These are phyloP conservation scores for Diplodus puntazzo DNA, from an alignment of 2,797 vertebrate species.

Conservation along the genomic window DNA sequence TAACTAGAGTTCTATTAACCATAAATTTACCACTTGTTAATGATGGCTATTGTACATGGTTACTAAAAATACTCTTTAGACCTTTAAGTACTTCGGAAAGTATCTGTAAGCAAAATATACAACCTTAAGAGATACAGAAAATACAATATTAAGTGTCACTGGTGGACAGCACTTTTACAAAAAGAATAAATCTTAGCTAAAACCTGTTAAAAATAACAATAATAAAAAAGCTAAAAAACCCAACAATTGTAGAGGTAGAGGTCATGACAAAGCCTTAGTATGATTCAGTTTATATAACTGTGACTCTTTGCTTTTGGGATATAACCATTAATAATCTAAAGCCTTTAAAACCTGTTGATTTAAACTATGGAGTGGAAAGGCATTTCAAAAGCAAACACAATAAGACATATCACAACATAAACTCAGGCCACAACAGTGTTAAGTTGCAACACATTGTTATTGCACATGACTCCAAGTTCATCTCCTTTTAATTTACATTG, in stretches of 20 bases:
- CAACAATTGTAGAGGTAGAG: background rate
- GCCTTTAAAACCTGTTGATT: background rate
- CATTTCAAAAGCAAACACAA: slow-evolving; percentile 11
- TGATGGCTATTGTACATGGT: too few relatives aligned
- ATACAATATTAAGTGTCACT: background rate
- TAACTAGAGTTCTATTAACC: too few relatives aligned
- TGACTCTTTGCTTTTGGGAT: background rate
- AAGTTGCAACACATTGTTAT: background rate
- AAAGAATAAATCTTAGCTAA: background rate
- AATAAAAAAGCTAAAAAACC: background rate
- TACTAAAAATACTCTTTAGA: background rate
- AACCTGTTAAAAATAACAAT: background rate
- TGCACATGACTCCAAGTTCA: too few relatives aligned
- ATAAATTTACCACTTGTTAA: too few relatives aligned
- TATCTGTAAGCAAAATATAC: background rate
- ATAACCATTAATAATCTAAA: slow-evolving; percentile 9
- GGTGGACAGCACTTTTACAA: background rate
- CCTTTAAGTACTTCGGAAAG: background rate
- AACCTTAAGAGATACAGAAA: slow-evolving; percentile 12
- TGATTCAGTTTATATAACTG: background rate
- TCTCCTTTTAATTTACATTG: too few relatives aligned
- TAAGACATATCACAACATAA: background rate
- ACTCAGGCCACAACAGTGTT: background rate
- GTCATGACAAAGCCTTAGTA: background rate
- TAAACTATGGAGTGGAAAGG: background rate